These are phyloP conservation scores for Nephila pilipes DNA, from an alignment of 1,140 invertebrate species.

Conservation along the genomic window DNA sequence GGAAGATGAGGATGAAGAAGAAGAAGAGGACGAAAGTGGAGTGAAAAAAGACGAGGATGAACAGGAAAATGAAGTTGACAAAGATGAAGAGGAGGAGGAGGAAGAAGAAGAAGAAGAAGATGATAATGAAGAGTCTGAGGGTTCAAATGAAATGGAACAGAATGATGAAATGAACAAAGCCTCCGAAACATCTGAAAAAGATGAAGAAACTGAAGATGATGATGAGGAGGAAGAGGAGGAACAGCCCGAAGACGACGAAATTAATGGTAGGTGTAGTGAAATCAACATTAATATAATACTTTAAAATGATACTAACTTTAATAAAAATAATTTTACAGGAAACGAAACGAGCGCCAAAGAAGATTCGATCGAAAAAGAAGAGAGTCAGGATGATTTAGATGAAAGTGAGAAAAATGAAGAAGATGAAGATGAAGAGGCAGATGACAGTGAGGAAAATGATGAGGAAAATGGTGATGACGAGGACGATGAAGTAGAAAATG, in stretches of 20 bases:
- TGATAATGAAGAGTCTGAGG: slow-evolving; percentile 55
- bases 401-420: slow-evolving; percentile 39
- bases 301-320: background rate
- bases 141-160: slow-evolving; percentile 52
- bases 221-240: slow-evolving; percentile 31
- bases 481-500: slow-evolving; percentile 60
- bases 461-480: slow-evolving; percentile 40
- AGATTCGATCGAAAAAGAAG: slow-evolving; percentile 26
- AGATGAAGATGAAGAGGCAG: background rate
- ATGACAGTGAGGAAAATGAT: background rate
- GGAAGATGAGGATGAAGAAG: slow-evolving; percentile 31
- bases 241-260: slow-evolving; percentile 53
- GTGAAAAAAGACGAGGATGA: background rate
- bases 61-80: slow-evolving; percentile 26
- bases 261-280: slow-evolving; percentile 8
- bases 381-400: background rate
- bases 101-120: slow-evolving; percentile 60
- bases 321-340: background rate
- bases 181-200: background rate
- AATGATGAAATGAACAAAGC: background rate
- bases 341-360: background rate
- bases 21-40: slow-evolving; percentile 41
- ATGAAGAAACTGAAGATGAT: slow-evolving; percentile 28
- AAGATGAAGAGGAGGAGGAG: slow-evolving; percentile 68
- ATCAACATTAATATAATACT: background rate